Percentiles rank a stretch among this genome's conserved stretches.
phyloP scores from a whole-genome alignment of 1,140 invertebrate genomes.

The Oreohelix idahoensis region DNA sequence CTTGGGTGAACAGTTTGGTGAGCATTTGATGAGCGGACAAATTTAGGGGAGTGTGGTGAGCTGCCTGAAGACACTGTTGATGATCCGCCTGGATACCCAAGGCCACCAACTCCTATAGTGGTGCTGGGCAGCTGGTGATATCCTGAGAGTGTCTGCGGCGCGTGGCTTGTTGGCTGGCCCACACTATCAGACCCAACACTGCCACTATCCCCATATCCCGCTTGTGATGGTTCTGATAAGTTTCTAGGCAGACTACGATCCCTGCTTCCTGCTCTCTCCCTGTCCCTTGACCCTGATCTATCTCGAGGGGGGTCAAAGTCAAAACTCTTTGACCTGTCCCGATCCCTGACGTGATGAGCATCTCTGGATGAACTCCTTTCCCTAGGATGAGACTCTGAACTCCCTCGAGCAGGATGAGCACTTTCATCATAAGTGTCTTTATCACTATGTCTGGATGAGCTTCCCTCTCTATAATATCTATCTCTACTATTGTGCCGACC shows the following conservation, averaged over 20 bases:
- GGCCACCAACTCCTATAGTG: conserved; percentile 24
- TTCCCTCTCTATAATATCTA: neutral
- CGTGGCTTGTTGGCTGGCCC: neutral
- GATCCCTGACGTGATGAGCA: neutral
- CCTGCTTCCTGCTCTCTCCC: neutral
- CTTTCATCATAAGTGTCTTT: neutral
- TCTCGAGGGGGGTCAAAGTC: conserved; percentile 32
- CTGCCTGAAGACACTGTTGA: conserved; percentile 26
- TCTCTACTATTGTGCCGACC: conserved; percentile 11
- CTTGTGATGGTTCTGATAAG: conserved; percentile 22
- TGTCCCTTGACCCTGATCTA: neutral
- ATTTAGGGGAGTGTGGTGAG: neutral
- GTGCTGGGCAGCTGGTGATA: neutral
- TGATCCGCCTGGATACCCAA: conserved; percentile 4
- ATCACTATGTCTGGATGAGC: neutral
- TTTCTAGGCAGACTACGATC: conserved; percentile 37
- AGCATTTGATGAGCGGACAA: neutral
- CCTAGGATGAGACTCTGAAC: conserved; percentile 8
- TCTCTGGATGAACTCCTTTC: conserved; percentile 1
- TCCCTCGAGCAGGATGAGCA: neutral
- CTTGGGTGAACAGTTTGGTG: conserved; percentile 11
- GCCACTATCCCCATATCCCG: conserved; percentile 4
- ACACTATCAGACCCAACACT: conserved; percentile 2
- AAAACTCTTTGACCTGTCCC: conserved; percentile 18
- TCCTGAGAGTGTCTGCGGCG: conserved; percentile 43